Base-by-base conservation (phyloP, 2,888 invertebrate species). In the Pegoplata infirma region DNA sequence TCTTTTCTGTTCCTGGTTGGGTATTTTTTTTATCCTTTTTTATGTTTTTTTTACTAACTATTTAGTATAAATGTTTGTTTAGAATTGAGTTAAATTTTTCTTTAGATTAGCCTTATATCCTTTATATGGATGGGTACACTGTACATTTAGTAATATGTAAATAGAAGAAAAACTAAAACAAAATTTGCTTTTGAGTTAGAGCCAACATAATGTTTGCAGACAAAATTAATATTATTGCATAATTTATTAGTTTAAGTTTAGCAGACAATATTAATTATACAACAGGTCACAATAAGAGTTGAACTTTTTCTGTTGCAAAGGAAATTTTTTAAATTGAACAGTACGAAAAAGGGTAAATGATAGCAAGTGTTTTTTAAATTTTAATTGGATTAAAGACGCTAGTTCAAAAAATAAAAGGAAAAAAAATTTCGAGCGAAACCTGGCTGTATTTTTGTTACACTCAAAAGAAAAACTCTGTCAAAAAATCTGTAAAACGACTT, bases 161-260 rank as follows among this genome's bases (percentile, higher is more conserved):
- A 59, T 47, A 25, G 19, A 17, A 55, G 55, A 58, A 32, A 10
- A 32, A 32, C 10, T 10, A 10, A 3, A 12, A 40, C n/a, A 40
- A 12, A n/a, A 68, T 68, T 69, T 63, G 63, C 44, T 56, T 64
- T 67, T 19, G n/a, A n/a, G 23, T 68, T 17, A 19, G 3, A 17
- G 23, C 25, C 53, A 72, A 72, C 55, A 40, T 56, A 64, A 44
- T 58, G 63, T 56, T 64, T 69, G 63, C 56, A 76, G 56, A 76
- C 63, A 32, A 63, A 63, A 69, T 51, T 7, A 69, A 64, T 69
- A 49, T 16, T 69, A 5, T 44, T 63, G 28, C 49, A 76, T 63
- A 63, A 63, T 49, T 76, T 63, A 68, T 76, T 44, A 44, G 55
- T 63, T 12, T 56, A 68, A 68, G 25, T 63, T 68, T 63, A 56